These are phyloP conservation scores for Paraescarpia echinospica DNA, from an alignment of 1,140 invertebrate species.

Conservation along the genomic window DNA sequence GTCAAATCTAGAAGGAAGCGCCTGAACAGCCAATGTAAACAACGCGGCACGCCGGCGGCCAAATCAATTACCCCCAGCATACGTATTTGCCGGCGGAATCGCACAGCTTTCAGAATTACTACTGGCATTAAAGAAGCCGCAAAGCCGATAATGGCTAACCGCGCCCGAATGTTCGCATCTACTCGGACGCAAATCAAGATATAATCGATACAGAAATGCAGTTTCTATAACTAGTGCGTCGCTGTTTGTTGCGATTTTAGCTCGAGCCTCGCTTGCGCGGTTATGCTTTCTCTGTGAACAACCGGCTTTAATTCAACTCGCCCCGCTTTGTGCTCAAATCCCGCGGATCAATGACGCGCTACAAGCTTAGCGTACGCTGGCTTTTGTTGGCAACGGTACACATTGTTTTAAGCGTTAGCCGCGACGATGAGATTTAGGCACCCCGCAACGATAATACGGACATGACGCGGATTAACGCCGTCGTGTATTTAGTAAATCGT, in stretches of 20 bases:
- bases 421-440: neutral
- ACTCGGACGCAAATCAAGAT: neutral
- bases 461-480: neutral
- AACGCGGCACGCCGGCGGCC: neutral
- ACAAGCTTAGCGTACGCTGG: neutral
- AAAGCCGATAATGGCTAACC: constrained; percentile 4
- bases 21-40: neutral
- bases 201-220: neutral
- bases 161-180: neutral
- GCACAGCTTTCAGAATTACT: neutral
- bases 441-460: neutral
- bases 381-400: neutral
- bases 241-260: neutral
- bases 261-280: neutral
- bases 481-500: neutral
- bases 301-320: neutral
- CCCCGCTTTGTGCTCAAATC: neutral
- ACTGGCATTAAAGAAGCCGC: neutral
- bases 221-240: neutral
- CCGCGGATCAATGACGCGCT: neutral
- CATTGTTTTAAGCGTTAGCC: neutral
- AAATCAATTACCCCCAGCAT: neutral
- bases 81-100: neutral
- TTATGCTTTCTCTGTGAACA: neutral
- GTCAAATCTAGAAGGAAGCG: neutral